Base-by-base conservation (phyloP, 2,113 vertebrate genomes). In the Eonycteris spelaea region DNA sequence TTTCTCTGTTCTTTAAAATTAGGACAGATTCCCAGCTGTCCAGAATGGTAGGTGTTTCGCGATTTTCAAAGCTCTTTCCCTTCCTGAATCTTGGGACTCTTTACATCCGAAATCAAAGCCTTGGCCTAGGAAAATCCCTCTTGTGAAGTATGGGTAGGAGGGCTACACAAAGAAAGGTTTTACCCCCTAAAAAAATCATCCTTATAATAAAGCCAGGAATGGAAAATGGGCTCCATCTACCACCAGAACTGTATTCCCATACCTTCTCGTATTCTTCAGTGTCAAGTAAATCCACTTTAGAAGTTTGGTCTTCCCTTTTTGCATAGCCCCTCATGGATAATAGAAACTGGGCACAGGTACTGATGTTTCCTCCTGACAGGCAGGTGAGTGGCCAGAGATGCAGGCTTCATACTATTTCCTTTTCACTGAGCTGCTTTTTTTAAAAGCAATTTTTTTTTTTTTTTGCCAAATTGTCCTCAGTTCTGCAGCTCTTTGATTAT, bases 11-110 rank as follows among this genome's bases (percentile, higher is more conserved):
- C 45, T 90, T 92, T 55, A 88, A 79, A 89, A 88, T 91, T 91
- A 96, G 78, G 73, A 48, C 45, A 92, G 74, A 89, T 94, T 96
- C 63, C 35, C 74, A 91, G 86, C 40, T 97, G 73, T 96, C 73
- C 79, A 73, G 35, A 93, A 80, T 65, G 74, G 38, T 87, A 79
- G 51, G 57, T 91, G 51, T 71, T 95, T 87, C 70, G 57, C 95
- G 28, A 68, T 91, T 95, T 63, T 30, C 28, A 88, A 70, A 86
- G 63, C 40, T 68, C 59, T 67, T 86, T 85, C 79, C 80, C 33
- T 95, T 51, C 74, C 24, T 75, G 12, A 89, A 93, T 86, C 82
- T 67, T 77, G 33, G 77, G 40, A 80, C 57, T 90, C 68, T 86
- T 90, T 71, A 63, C 3, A 65, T n/a, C 28, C 28, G 55, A 3